Conservation (phyloP, 1,140 invertebrate species). For the Trichonephila clavata region DNA sequence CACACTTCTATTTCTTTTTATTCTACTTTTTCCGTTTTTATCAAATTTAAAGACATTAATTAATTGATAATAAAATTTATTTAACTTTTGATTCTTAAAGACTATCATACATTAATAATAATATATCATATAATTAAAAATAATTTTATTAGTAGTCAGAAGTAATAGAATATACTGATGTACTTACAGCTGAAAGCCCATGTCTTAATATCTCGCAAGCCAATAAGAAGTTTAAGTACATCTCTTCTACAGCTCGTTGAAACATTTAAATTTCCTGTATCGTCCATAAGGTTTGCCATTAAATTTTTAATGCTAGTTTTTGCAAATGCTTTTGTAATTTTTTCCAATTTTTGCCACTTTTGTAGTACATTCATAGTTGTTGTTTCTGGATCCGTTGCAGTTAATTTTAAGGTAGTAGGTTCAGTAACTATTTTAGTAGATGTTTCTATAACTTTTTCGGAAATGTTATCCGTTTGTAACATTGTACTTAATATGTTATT, state of each 20-base stretch:
- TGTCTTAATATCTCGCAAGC: conserved; percentile 31
- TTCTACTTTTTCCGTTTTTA: too few species aligned
- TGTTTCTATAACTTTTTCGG: neutral
- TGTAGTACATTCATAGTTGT: conserved; percentile 19
- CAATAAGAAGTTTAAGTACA: conserved; percentile 28
- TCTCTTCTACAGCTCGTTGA: conserved; percentile 13
- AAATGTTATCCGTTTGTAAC: neutral
- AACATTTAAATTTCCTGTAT: neutral
- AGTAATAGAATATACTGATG: too few species aligned
- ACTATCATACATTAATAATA: too few species aligned
- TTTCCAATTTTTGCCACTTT: conserved; percentile 56
- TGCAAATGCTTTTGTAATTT: neutral
- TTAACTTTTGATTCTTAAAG: too few species aligned
- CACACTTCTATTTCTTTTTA: too few species aligned
- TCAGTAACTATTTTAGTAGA: neutral
- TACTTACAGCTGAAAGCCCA: conserved; percentile 69
- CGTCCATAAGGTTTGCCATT: conserved; percentile 2
- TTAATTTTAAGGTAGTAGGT: neutral
- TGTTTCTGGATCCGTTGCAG: neutral
- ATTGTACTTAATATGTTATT: neutral
- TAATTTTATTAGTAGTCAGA: too few species aligned
- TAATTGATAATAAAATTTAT: too few species aligned
- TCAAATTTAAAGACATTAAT: too few species aligned
- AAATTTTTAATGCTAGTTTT: conserved; percentile 7
- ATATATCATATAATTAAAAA: too few species aligned